Base-by-base conservation (phyloP, 2,888 invertebrate species). In the Drosophila birchii region DNA sequence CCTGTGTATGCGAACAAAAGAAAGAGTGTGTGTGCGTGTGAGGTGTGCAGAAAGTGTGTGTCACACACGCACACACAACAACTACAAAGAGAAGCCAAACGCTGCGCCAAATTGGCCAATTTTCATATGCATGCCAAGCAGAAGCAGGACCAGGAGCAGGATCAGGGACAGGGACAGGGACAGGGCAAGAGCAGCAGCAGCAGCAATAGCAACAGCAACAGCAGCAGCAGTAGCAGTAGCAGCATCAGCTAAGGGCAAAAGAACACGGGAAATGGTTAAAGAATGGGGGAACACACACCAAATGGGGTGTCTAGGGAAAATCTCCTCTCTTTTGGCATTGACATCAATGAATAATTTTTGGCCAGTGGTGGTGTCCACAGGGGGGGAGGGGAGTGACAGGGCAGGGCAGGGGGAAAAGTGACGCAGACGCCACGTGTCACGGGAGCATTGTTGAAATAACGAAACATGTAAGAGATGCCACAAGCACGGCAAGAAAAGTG, bases 81-180 rank as follows among this genome's bases (percentile, higher is more conserved):
- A 56, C 75, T 43, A 73, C 73, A 74, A 75, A 75, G 76, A 58
- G 69, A 68, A 75, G 76, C 58, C 75, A 75, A 76, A 76, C 62
- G 70, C 70, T 75, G 76, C 68, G 70, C 76, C 80, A 81, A 83
- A 85, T 83, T 83, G 78, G 82, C 77, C 80, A 87, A 85, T 83
- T 74, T 80, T 75, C 78, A 73, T 70, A 71, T 84, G 81, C 79
- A 86, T 66, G 76, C 44, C 82, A 71, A 71, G 61, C 71, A 75
- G 63, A 36, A 39, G 59, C 59, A 61, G 41, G 4, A 18, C 8
- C 26, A 26, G 26, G 26, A 26, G 1, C 26, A 26, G 26, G 26
- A n/a, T n/a, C 38, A 38, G 16, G 16, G 16, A 16, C 38, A 38
- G 29, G 26, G 26, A 26, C 26, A 26, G 26, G 26, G 26, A 26